These are phyloP conservation scores for Actinia equina DNA, from an alignment of 64 coral and sea anemone genomes.

Conservation along the genomic window DNA sequence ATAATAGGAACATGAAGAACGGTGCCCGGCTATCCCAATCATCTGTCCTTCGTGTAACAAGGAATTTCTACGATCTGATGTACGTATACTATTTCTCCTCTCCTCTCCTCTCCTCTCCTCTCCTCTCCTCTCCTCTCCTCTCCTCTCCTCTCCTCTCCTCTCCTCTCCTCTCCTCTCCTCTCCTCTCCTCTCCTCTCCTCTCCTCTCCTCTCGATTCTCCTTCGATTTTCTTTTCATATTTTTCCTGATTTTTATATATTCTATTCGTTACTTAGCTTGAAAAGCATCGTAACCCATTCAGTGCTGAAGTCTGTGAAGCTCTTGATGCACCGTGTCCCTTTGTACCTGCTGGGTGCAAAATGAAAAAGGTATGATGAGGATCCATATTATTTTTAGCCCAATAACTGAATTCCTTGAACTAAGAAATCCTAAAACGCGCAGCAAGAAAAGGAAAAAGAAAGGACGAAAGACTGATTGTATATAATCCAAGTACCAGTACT, in stretches of 20 bases:
- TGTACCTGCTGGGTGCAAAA: conserved; percentile 7
- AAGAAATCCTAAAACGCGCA: no score
- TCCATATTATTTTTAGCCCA: no score
- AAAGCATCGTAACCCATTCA: conserved; percentile 30
- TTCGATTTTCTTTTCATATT: no score
- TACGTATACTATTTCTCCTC: neutral
- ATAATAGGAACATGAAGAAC: neutral
- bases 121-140: no score
- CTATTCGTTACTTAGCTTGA: neutral
- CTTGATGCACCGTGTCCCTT: conserved; percentile 32
- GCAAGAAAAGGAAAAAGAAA: no score
- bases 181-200: no score
- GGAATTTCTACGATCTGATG: neutral
- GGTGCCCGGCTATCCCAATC: neutral
- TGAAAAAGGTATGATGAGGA: conserved; percentile 4
- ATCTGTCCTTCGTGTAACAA: neutral
- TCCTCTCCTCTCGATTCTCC: no score
- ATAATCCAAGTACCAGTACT: no score
- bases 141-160: no score
- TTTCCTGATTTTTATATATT: neutral
- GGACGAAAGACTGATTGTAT: no score
- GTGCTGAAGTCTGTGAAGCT: conserved; percentile 41
- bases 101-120: neutral
- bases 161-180: no score
- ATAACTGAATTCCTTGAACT: no score